Evolutionary conservation across 1,140 invertebrate genomes (phyloP).

Genomic region (Caerostris darwini): DNA sequence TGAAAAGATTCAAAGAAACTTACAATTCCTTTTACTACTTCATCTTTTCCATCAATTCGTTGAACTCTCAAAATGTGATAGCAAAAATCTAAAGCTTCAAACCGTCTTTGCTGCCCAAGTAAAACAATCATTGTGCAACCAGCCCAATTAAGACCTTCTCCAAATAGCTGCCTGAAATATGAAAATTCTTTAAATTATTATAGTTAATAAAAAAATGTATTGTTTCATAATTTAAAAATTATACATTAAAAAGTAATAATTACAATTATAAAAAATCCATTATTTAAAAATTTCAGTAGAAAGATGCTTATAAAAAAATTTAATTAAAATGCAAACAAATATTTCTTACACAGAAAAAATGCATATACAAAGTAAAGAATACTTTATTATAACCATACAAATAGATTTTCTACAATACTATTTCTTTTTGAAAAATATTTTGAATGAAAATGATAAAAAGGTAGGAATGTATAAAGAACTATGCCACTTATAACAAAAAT

Average conservation of each 20-base stretch:
- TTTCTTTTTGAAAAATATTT: too few relatives aligned
- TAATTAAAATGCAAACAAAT: too few relatives aligned
- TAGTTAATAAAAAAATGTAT: background rate
- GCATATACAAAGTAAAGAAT: too few relatives aligned
- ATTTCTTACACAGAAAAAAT: too few relatives aligned
- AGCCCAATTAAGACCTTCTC: slow-evolving; percentile 99
- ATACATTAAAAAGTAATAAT: background rate
- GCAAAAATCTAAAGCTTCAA: slow-evolving; percentile 99
- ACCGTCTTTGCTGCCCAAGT: slow-evolving; percentile 96
- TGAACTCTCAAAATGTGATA: slow-evolving; percentile 99
- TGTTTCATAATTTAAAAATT: background rate
- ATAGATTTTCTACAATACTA: too few relatives aligned
- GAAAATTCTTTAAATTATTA: slow-evolving; percentile 78
- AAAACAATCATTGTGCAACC: slow-evolving; percentile 99
- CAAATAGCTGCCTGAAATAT: slow-evolving; percentile 94
- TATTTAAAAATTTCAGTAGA: too few relatives aligned
- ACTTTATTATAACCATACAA: too few relatives aligned
- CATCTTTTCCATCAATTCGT: slow-evolving; percentile 97
- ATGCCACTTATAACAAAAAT: too few relatives aligned
- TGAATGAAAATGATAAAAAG: too few relatives aligned
- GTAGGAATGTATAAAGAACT: too few relatives aligned
- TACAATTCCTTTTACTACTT: slow-evolving; percentile 97
- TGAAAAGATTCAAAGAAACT: slow-evolving; percentile 83
- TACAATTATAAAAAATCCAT: too few relatives aligned
- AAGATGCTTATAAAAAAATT: too few relatives aligned